Conservation (phyloP, 2,888 invertebrate genomes). For the Kuschelorhynchus macadamiae region DNA sequence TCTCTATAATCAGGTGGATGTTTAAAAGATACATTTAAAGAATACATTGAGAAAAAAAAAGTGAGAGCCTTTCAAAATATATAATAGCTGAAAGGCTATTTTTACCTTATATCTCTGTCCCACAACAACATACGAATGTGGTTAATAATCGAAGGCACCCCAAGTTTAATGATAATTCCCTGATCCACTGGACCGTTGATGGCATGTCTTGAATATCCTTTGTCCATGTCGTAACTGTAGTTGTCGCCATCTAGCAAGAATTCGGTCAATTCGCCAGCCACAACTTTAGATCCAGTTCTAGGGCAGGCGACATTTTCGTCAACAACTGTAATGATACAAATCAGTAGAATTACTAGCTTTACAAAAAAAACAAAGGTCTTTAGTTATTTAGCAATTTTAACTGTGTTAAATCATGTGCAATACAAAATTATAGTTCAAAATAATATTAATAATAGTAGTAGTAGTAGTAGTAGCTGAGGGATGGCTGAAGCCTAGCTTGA, state of each 20-base stretch:
- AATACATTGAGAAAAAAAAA: no score
- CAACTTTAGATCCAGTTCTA: slow-evolving; percentile 86
- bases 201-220: slow-evolving; percentile 77
- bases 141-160: slow-evolving; percentile 91
- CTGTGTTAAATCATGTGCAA: no score
- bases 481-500: no score
- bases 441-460: no score
- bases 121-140: slow-evolving; percentile 93
- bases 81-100: not conserved
- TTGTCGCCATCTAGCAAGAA: slow-evolving; percentile 92
- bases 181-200: slow-evolving; percentile 73
- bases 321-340: slow-evolving; percentile 72
- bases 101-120: slow-evolving; percentile 89
- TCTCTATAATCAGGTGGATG: no score
- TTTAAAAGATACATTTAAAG: no score
- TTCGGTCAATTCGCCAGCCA: slow-evolving; percentile 90
- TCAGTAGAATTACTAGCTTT: slow-evolving; percentile 41
- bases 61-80: no score
- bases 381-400: no score
- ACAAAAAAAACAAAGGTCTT: not conserved
- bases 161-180: slow-evolving; percentile 89
- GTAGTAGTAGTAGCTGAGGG: no score
- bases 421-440: no score
- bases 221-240: slow-evolving; percentile 91
- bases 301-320: slow-evolving; percentile 94